A percentile compares a stretch with the other conserved stretches of the same genome.
These are phyloP conservation scores for Leptinotarsa texana DNA, from an alignment of 1,140 invertebrate genomes.

Conservation along the genomic window DNA sequence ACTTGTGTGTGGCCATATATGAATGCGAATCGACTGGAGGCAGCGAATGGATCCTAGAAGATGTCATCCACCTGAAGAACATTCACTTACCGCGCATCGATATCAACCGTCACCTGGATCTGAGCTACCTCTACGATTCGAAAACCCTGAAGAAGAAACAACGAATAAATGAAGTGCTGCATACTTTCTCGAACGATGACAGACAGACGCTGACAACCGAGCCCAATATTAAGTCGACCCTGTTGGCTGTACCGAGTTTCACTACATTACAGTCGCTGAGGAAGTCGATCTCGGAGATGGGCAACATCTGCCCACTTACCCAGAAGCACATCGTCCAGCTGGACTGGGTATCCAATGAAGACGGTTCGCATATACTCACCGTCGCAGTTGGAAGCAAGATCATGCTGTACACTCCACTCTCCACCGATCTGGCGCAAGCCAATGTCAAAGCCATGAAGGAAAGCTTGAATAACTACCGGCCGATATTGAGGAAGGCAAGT, in stretches of 20 bases:
- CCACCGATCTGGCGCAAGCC: conserved; percentile 86
- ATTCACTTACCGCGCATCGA: conserved; percentile 82
- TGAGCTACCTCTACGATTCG: conserved; percentile 82
- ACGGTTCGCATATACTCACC: conserved; percentile 96
- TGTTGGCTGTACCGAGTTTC: conserved; percentile 89
- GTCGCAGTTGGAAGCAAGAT: conserved; percentile 94
- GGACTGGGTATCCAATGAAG: conserved; percentile 99
- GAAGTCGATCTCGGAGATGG: conserved; percentile 87
- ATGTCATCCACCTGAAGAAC: conserved; percentile 89
- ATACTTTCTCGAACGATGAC: conserved; percentile 63
- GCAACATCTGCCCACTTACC: conserved; percentile 84
- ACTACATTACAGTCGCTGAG: conserved; percentile 87
- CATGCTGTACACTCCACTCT: conserved; percentile 81
- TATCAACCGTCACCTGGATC: conserved; percentile 76
- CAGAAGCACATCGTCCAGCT: conserved; percentile 90
- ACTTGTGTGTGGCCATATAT: conserved; percentile 95
- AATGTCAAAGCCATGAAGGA: conserved; percentile 75
- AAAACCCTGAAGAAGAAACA: conserved; percentile 80
- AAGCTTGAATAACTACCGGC: conserved; percentile 65
- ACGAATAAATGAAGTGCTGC: conserved; percentile 70
- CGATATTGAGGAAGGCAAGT: conserved; percentile 83
- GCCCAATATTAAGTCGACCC: conserved; percentile 68
- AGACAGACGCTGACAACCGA: conserved; percentile 64
- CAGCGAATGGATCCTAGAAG: conserved; percentile 98
- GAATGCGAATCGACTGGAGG: conserved; percentile 99